A percentile compares a stretch with the other conserved stretches of the same genome.
These are phyloP conservation scores for Ciconia stormi DNA, from an alignment of 2,113 vertebrate species.

Conservation along the genomic window DNA sequence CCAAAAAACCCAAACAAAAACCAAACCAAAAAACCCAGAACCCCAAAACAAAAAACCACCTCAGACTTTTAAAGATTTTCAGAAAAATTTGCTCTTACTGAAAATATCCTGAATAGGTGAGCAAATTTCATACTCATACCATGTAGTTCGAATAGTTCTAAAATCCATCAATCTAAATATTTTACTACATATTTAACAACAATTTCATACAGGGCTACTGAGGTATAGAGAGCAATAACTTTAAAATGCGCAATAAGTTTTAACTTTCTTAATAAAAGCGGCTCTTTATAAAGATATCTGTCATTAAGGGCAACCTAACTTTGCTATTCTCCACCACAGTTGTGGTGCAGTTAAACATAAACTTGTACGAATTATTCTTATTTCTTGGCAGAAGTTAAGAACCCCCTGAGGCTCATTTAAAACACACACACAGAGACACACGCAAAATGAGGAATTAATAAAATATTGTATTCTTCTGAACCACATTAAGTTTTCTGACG, in stretches of 20 bases:
- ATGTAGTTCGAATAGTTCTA: accelerated
- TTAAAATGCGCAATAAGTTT: background rate
- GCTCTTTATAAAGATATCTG: background rate
- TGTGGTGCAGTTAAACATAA: background rate
- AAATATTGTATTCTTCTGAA: slow-evolving; percentile 33
- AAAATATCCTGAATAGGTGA: background rate
- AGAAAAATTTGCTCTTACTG: background rate
- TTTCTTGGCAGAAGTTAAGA: slow-evolving; percentile 39
- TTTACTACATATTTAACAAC: background rate
- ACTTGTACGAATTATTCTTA: background rate
- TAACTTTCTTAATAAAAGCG: background rate
- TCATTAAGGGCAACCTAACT: background rate
- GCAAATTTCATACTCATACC: accelerated
- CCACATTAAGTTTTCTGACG: slow-evolving; percentile 41
- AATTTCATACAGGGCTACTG: background rate
- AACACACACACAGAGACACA: background rate
- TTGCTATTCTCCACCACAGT: background rate
- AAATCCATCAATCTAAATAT: background rate
- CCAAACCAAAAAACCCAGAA: background rate
- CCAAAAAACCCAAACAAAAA: too few relatives aligned
- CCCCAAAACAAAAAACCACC: background rate
- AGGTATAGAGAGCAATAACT: background rate
- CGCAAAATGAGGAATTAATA: slow-evolving; percentile 18
- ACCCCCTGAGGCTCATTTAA: slow-evolving; percentile 35
- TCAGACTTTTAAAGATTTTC: background rate